Conservation (phyloP, 2,888 invertebrate species). For the Eulithis testata region DNA sequence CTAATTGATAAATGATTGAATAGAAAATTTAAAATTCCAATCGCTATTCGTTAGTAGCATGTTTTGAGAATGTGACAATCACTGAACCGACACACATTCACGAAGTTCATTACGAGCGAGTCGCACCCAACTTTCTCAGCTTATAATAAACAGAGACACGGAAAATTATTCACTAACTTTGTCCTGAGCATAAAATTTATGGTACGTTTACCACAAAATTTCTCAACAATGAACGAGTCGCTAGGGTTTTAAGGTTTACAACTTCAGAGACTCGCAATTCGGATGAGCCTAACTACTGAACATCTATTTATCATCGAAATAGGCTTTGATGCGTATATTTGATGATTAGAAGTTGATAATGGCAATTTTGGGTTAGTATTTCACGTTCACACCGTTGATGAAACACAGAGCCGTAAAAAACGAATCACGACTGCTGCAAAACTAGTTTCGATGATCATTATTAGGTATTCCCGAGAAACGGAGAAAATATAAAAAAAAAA, state of each 20-base stretch:
- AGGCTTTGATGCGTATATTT: conserved; percentile 17
- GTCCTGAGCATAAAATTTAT: conserved; percentile 77
- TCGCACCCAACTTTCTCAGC: conserved; percentile 71
- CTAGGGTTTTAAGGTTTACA: conserved; percentile 73
- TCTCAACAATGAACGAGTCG: conserved; percentile 79
- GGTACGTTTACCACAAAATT: conserved; percentile 80
- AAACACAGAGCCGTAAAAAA: no score
- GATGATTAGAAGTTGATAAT: conserved; percentile 16
- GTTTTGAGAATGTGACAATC: conserved; percentile 51
- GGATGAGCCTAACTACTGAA: conserved; percentile 53
- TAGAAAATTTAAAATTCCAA: conserved; percentile 32
- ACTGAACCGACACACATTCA: conserved; percentile 64
- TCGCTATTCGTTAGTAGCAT: conserved; percentile 32
- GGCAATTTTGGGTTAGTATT: not conserved
- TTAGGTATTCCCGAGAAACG: no score
- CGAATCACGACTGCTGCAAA: no score
- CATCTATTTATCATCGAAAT: conserved; percentile 33
- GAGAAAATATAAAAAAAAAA: no score
- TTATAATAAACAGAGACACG: conserved; percentile 83
- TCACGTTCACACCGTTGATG: not conserved
- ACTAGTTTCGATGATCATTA: no score
- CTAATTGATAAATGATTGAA: conserved; percentile 18
- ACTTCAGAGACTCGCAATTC: conserved; percentile 63
- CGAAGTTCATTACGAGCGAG: conserved; percentile 72
- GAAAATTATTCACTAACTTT: conserved; percentile 82